phyloP scores from a whole-genome alignment of 2,888 invertebrate species.

The Fissipunctia ypsillon region DNA sequence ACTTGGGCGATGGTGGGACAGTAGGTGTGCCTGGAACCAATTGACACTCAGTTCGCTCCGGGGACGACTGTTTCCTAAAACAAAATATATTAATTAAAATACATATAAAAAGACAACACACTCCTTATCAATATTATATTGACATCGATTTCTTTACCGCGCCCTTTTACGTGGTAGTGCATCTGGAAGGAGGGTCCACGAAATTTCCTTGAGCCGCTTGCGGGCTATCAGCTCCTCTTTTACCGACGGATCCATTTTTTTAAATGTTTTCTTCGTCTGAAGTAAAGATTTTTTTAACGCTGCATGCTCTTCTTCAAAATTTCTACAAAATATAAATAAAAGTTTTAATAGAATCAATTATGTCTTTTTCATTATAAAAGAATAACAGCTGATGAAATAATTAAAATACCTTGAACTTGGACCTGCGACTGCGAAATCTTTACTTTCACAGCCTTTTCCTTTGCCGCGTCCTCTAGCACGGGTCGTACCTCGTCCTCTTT shows the following conservation, averaged over 20 bases:
- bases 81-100: slow-evolving; percentile 3
- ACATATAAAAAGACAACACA: slow-evolving; percentile 1
- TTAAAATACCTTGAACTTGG: slow-evolving; percentile 28
- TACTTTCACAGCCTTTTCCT: slow-evolving; percentile 14
- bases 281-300: background rate
- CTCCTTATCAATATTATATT: slow-evolving; percentile 10
- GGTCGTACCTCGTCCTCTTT: slow-evolving; percentile 18
- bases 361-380: slow-evolving; percentile 5
- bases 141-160: slow-evolving; percentile 19
- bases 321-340: slow-evolving; percentile 27
- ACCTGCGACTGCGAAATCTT: slow-evolving; percentile 17
- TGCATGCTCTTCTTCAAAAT: slow-evolving; percentile 21
- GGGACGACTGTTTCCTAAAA: slow-evolving; percentile 19
- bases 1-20: too few relatives aligned
- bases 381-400: slow-evolving; percentile 12
- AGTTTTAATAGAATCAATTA: slow-evolving; percentile 10
- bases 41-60: slow-evolving; percentile 5
- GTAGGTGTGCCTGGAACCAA: too few relatives aligned
- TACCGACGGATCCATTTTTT: slow-evolving; percentile 4
- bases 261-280: background rate
- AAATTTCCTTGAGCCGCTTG: slow-evolving; percentile 27
- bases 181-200: slow-evolving; percentile 26
- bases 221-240: slow-evolving; percentile 23
- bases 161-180: slow-evolving; percentile 27
- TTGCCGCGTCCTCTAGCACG: slow-evolving; percentile 14